Evolutionary conservation across 2,113 vertebrate genomes (phyloP).

Genomic region (Tamias sibiricus): DNA sequence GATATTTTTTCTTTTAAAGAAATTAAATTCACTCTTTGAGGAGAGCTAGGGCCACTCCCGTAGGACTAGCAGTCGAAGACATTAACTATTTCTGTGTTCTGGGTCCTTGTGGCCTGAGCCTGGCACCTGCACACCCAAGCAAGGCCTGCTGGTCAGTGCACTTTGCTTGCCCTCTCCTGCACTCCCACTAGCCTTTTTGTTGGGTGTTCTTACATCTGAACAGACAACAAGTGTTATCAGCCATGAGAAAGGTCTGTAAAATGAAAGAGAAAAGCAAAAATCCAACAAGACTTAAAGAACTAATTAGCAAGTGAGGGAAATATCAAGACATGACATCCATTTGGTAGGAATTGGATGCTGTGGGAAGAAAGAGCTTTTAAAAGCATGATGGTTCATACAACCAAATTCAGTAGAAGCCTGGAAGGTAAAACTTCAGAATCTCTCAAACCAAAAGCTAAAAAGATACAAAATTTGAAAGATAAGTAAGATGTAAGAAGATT

Average conservation of each 20-base stretch:
- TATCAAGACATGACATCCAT: not conserved
- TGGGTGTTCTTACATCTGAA: not conserved
- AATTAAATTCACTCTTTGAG: not conserved
- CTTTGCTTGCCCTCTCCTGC: not conserved
- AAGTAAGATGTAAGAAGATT: not conserved
- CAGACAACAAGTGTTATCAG: not conserved
- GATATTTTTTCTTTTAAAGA: not conserved
- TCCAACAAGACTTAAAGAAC: not conserved
- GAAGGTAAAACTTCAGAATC: not conserved
- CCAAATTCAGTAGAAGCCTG: not conserved
- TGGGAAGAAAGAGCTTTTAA: not conserved
- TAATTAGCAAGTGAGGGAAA: not conserved
- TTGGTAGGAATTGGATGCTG: not conserved
- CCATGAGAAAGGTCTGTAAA: not conserved
- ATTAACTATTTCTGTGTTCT: not conserved
- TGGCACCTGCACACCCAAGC: not conserved
- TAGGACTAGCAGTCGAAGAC: not conserved
- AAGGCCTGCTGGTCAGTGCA: not conserved
- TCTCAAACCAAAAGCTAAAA: not conserved
- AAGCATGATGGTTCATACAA: not conserved
- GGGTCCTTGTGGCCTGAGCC: too few relatives aligned
- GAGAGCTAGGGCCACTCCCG: not conserved
- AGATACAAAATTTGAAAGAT: not conserved
- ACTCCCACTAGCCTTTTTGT: not conserved
- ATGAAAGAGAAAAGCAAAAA: not conserved